These are phyloP conservation scores for Hipparchia sbordonii DNA, from an alignment of 2,888 invertebrate genomes.

Conservation along the genomic window DNA sequence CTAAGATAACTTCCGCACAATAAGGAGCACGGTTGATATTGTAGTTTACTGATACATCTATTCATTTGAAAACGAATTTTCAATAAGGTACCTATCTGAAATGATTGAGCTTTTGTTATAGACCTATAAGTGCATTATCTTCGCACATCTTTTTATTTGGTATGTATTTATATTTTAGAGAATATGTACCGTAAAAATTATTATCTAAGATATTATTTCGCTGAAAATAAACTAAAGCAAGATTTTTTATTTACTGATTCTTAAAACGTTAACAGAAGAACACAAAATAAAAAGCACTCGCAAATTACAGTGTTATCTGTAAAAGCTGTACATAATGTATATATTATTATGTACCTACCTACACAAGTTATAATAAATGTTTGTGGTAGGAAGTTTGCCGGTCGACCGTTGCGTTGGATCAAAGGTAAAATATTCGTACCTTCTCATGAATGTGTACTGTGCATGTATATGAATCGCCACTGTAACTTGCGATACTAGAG, in stretches of 20 bases:
- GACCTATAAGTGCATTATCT: background rate
- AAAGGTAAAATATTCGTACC: conserved; percentile 29
- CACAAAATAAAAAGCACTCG: background rate
- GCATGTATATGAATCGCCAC: conserved; percentile 12
- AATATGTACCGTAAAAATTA: background rate
- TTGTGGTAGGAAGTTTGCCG: conserved; percentile 32
- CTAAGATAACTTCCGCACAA: background rate
- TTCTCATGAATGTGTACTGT: background rate
- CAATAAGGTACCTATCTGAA: too few species aligned
- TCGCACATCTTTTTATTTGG: background rate
- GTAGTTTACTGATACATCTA: background rate
- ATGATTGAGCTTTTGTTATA: too few species aligned
- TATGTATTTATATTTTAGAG: background rate
- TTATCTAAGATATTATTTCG: background rate
- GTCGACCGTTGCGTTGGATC: conserved; percentile 29
- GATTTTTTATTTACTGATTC: too few species aligned
- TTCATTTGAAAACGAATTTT: too few species aligned
- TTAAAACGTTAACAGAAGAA: background rate
- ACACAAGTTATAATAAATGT: conserved; percentile 30
- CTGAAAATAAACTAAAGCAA: background rate
- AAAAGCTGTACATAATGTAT: conserved; percentile 13
- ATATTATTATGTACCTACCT: background rate
- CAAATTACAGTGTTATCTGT: background rate
- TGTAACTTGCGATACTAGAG: conserved; percentile 5
- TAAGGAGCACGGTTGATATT: background rate